Evolutionary conservation across 2,888 invertebrate genomes (phyloP), one percentile per base, ranked within the genome.

Genomic region (Flabesymbios commensalis): DNA sequence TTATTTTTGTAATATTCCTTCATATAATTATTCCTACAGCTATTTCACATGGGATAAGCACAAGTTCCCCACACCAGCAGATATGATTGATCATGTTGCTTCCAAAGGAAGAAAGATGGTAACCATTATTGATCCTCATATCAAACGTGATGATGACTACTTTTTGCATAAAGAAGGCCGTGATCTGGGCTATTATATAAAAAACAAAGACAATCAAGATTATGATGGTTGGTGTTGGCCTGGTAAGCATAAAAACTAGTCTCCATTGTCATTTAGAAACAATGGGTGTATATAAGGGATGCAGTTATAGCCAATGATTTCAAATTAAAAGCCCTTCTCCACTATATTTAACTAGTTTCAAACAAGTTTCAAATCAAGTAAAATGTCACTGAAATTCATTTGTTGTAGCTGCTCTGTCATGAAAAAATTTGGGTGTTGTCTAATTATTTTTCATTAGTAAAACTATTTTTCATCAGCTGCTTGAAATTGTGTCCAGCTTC

Each of bases 141-240:
- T 98, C 73, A 99, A 99, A 83, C 86, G 94, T 0, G 98, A 99
- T 73, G 86, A 87, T 0, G 88, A 89, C 2, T 99, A 97, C 84
- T 91, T 91, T 80, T 81, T 82, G 2, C 79, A 81, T 65, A 71
- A 75, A 3, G 95, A 97, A 71, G 92, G 92, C 1, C 88, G 90
- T 0, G 88, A 88, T n/a, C 86, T 88, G 58, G 88, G 88, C 19
- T 90, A 90, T 74, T 96, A 95, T 71, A 90, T 95, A 0, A 97
- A 98, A 80, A 90, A 90, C 67, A 90, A 90, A 67, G 93, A 95
- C 69, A 93, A 92, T 17, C 90, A 88, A 69, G 95, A 95, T 70
- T 99, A 93, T 80, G 98, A 99, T 85, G 96, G 98, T 64, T 98
- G 97, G 95, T 99, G 99, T 78, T 99, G 99, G 99, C 99, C 99